Conservation (phyloP, 2,888 invertebrate genomes). For the Panopea generosa region DNA sequence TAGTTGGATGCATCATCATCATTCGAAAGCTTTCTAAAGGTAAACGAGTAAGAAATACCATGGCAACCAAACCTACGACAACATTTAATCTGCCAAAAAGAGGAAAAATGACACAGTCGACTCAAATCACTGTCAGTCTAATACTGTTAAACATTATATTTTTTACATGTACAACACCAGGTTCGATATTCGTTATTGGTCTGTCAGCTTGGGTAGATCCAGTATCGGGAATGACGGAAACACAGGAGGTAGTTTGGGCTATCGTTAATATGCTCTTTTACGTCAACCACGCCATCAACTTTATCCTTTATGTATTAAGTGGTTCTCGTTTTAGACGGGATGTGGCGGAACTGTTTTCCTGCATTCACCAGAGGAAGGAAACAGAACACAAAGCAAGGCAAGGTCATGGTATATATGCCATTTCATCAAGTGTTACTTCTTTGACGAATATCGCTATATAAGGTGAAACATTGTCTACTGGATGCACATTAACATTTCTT, state of each 20-base stretch:
- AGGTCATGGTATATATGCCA: no score
- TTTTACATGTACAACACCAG: slow-evolving; percentile 14
- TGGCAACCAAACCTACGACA: neutral
- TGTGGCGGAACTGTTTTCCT: slow-evolving; percentile 1
- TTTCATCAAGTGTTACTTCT: no score
- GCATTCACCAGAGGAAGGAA: neutral
- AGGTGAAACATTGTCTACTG: no score
- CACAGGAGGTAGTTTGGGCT: slow-evolving; percentile 32
- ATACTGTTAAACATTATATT: slow-evolving; percentile 20
- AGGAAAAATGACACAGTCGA: neutral
- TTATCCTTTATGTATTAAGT: slow-evolving; percentile 26
- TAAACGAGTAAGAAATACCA: neutral
- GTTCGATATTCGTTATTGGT: slow-evolving; percentile 6
- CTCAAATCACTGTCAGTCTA: slow-evolving; percentile 15
- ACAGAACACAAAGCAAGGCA: no score
- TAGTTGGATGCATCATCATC: slow-evolving; percentile 16
- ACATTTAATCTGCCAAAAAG: no score
- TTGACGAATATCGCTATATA: no score
- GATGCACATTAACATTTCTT: no score
- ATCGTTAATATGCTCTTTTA: slow-evolving; percentile 11
- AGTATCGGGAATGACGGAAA: slow-evolving; percentile 16
- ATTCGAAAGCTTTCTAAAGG: neutral
- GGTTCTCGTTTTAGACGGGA: slow-evolving; percentile 15
- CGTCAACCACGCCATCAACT: slow-evolving; percentile 23
- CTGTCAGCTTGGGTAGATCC: slow-evolving; percentile 8